A percentile compares a stretch with the other conserved stretches of the same genome.
Conservation (phyloP, 1,140 invertebrate genomes). For the Anadara kagoshimensis region DNA sequence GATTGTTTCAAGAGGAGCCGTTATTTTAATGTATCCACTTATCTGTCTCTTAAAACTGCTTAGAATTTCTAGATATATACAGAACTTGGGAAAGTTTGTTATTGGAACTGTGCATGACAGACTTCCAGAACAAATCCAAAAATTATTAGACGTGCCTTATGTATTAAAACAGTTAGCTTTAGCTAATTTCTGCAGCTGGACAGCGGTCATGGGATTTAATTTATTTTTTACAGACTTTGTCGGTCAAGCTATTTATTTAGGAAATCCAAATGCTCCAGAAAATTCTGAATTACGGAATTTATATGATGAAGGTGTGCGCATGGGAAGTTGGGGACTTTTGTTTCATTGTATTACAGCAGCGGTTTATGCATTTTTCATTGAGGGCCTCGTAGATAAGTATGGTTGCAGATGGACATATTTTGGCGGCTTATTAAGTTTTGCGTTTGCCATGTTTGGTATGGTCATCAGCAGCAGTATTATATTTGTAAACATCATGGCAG, state of each 20-base stretch:
- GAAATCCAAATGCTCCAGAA: constrained; percentile 73
- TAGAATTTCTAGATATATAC: constrained; percentile 25
- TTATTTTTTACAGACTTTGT: constrained; percentile 77
- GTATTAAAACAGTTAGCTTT: constrained; percentile 69
- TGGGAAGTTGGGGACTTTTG: constrained; percentile 76
- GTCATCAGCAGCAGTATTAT: constrained; percentile 67
- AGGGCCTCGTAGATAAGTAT: constrained; percentile 67
- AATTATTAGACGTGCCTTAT: constrained; percentile 66
- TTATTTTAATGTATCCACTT: constrained; percentile 19
- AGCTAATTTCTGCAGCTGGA: constrained; percentile 72
- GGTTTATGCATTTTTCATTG: constrained; percentile 73
- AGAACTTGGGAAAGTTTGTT: constrained; percentile 28
- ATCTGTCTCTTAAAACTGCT: constrained; percentile 18
- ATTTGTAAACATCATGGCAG: constrained; percentile 72
- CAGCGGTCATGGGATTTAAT: constrained; percentile 75
- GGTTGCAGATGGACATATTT: constrained; percentile 72
- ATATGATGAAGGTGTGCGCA: constrained; percentile 76
- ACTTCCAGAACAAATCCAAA: constrained; percentile 59
- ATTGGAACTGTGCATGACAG: constrained; percentile 43
- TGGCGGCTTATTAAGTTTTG: constrained; percentile 72
- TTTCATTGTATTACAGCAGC: constrained; percentile 75
- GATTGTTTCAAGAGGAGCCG: constrained; percentile 3
- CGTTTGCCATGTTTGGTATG: constrained; percentile 73
- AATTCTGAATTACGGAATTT: constrained; percentile 60
- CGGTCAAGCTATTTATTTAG: constrained; percentile 75